A percentile compares a stretch with the other conserved stretches of the same genome.
phyloP scores from a whole-genome alignment of 2,797 vertebrate genomes.

The Cynodonichthys magdalenae region DNA sequence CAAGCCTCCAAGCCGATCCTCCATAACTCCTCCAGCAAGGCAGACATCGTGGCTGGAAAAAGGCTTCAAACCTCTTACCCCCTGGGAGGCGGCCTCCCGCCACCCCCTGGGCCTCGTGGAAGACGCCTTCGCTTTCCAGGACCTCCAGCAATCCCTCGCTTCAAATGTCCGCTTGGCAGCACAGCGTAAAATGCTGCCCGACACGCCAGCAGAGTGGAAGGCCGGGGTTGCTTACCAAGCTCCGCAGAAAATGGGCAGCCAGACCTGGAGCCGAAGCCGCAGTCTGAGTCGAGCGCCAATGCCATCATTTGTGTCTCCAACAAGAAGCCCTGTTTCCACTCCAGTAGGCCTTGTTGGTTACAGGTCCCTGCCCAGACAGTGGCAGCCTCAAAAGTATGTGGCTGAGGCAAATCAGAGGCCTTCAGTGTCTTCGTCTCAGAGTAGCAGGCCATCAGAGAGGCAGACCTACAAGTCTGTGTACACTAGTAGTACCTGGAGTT shows the following conservation, averaged over 20 bases:
- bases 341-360: slow-evolving; percentile 65
- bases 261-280: slow-evolving; percentile 58
- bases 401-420: slow-evolving; percentile 74
- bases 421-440: slow-evolving; percentile 77
- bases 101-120: slow-evolving; percentile 92
- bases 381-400: slow-evolving; percentile 79
- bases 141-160: slow-evolving; percentile 86
- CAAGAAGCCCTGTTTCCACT: slow-evolving; percentile 65
- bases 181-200: slow-evolving; percentile 86
- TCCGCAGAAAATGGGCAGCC: slow-evolving; percentile 51
- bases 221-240: slow-evolving; percentile 76
- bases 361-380: slow-evolving; percentile 79
- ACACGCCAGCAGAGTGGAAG: slow-evolving; percentile 85
- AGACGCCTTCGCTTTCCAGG: slow-evolving; percentile 87
- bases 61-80: slow-evolving; percentile 82
- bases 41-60: slow-evolving; percentile 70
- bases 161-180: slow-evolving; percentile 88
- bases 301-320: slow-evolving; percentile 58
- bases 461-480: slow-evolving; percentile 82
- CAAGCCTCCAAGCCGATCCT: slow-evolving; percentile 72
- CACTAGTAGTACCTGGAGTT: slow-evolving; percentile 83
- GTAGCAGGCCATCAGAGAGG: slow-evolving; percentile 61
- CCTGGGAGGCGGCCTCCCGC: slow-evolving; percentile 92
- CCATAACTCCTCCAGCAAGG: slow-evolving; percentile 58
- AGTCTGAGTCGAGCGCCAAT: slow-evolving; percentile 40